phyloP scores from a whole-genome alignment of 2,888 invertebrate genomes.

The Petrolisthes manimaculis region DNA sequence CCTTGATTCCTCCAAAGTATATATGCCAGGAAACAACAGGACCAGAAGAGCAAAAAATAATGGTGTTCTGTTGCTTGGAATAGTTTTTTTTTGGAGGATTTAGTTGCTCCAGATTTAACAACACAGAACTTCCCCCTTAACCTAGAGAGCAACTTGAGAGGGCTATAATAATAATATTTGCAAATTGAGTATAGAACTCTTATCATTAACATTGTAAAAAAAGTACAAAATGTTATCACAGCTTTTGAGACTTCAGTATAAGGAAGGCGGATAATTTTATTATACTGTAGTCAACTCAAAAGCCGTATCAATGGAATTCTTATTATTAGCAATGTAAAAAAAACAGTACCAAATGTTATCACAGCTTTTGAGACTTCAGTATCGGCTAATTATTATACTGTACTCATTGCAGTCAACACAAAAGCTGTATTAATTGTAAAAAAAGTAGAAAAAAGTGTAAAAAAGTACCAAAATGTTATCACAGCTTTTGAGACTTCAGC shows the following conservation, averaged over 20 bases:
- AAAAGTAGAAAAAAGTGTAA: too few relatives aligned
- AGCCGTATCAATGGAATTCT: too few relatives aligned
- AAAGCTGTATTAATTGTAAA: too few relatives aligned
- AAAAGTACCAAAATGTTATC: conserved; percentile 17
- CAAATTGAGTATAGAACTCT: conserved; percentile 30
- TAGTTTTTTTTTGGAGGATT: too few relatives aligned
- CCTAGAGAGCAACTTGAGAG: conserved; percentile 56
- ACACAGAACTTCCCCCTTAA: neutral
- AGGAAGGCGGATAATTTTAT: neutral
- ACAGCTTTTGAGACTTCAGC: conserved; percentile 5
- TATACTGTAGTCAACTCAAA: too few relatives aligned
- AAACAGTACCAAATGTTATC: conserved; percentile 51
- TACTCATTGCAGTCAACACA: too few relatives aligned
- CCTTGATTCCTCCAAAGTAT: too few relatives aligned
- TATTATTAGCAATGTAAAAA: conserved; percentile 12
- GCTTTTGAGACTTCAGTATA: neutral
- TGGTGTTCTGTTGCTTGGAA: too few relatives aligned
- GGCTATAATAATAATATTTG: conserved; percentile 42
- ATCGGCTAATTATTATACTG: neutral
- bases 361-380: conserved; percentile 58
- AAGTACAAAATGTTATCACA: conserved; percentile 2
- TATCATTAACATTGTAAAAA: neutral
- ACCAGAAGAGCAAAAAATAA: too few relatives aligned
- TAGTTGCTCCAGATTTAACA: too few relatives aligned
- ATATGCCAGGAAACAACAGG: too few relatives aligned